Evolutionary conservation across 1,140 invertebrate species (phyloP), one percentile per base, ranked within the genome.

Genomic region (Musca domestica): DNA sequence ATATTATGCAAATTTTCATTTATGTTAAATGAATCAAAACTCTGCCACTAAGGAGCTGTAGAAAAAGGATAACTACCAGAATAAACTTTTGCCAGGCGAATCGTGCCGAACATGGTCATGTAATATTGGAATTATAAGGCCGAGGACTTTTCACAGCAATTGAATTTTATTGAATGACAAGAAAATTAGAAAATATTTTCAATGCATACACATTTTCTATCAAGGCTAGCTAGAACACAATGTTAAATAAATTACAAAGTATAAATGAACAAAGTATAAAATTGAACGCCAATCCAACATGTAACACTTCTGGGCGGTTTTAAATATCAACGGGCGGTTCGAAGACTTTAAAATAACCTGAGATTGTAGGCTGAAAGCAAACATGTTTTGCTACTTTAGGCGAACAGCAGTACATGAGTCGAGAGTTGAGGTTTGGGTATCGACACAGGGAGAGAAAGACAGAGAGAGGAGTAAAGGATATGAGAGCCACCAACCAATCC

Each of bases 321-420:
- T 15, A 75, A 72, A 67, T 74, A 74, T 72, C 71, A 76, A 73
- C 72, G 72, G 71, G 74, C 73, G 27, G 27, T 30, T 10, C 10
- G 34, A 41, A 41, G 34, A 41, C 34, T 41, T 51, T 48, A 30
- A 73, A 75, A 72, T 77, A 74, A 77, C 76, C 74, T 77, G 74
- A 76, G 76, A 77, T 77, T 77, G 76, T 70, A 69, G 67, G 10
- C 76, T 78, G 76, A 78, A 78, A 76, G 76, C 76, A 76, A 78
- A 78, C 76, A 78, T 76, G 76, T 78, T 78, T 78, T 78, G 76
- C 76, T 78, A 78, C 76, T 78, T 78, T 78, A 74, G 71, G 63
- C 2, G 48, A 17, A 22, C 48, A 51, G 4, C n/a, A 19, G 17
- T 12, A 12, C 41, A 46, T 20, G 17, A 51, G 34, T 30, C 3